phyloP scores from a whole-genome alignment of 2,888 invertebrate species.

The Trachelus stipa region DNA sequence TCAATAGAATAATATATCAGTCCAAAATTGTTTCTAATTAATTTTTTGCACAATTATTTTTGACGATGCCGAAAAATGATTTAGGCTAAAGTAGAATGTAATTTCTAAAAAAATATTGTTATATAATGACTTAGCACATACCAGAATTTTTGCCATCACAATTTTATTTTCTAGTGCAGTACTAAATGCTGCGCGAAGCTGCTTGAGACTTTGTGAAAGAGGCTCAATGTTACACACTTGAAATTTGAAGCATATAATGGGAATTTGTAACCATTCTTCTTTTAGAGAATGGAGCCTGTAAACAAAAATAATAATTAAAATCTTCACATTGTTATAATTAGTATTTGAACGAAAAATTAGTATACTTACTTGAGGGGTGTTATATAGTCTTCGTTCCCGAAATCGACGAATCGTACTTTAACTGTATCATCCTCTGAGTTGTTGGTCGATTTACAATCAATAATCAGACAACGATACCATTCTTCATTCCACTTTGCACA shows the following conservation, averaged over 20 bases:
- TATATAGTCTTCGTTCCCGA: conserved; percentile 73
- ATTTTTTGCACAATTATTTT: too few relatives aligned
- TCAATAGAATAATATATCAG: too few relatives aligned
- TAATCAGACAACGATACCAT: conserved; percentile 81
- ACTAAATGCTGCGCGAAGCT: background rate
- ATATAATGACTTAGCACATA: conserved; percentile 13
- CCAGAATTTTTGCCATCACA: conserved; percentile 38
- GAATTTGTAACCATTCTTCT: conserved; percentile 45
- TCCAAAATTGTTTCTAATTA: too few relatives aligned
- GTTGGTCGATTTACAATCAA: conserved; percentile 63
- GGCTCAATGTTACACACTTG: conserved; percentile 36
- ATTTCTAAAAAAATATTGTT: background rate
- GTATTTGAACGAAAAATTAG: conserved; percentile 7
- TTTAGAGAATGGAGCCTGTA: conserved; percentile 37
- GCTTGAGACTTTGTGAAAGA: background rate
- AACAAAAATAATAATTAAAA: conserved; percentile 12
- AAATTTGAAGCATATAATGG: conserved; percentile 44
- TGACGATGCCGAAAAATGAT: too few relatives aligned
- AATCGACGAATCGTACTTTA: conserved; percentile 80
- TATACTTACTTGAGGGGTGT: conserved; percentile 25
- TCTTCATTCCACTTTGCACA: conserved; percentile 74
- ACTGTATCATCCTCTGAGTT: conserved; percentile 63
- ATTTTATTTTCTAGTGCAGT: background rate
- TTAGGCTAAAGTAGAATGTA: too few relatives aligned
- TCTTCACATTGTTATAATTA: conserved; percentile 10